Evolutionary conservation across 2,797 vertebrate species (phyloP), one percentile per base, ranked within the genome.

Genomic region (Oryzias dopingdopingensis): DNA sequence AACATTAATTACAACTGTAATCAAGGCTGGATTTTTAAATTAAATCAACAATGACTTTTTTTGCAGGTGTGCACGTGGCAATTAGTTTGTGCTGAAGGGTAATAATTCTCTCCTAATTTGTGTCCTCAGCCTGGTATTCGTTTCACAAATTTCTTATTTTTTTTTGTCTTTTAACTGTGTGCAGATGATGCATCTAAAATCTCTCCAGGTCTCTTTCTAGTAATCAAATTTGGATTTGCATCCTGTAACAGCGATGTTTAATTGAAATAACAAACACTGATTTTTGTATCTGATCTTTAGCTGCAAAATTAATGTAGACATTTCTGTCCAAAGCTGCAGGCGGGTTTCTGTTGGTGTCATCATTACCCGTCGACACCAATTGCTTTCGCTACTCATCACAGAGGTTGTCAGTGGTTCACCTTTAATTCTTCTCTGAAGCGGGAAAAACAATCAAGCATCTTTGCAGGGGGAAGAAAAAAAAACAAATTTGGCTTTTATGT

Each of bases 361-460:
- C 50, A 5, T 59, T 56, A 66, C 60, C 67, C 60, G 64, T 37
- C 55, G 56, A 53, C 29, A 47, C 64, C 63, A 51, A 75, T 58
- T 61, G 46, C 50, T 53, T 48, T 70, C 67, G 64, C 49, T 44
- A 47, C 40, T 63, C 64, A 62, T 63, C 50, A 69, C 44, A 62
- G 66, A 76, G 22, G 63, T 50, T 32, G 56, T 66, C 62, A 65
- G 52, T 67, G 62, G 62, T 53, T 78, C 18, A n/a, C 67, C 62
- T 52, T 73, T 51, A 43, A 59, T 52, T 46, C 23, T 45, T 50
- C 40, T 70, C 48, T 53, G 7, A 18, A 56, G 42, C 47, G 40
- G 58, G 49, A 61, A 37, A 72, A 53, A 59, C 58, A 65, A 58
- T 52, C 55, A 65, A 29, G 20, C 51, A 51, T 42, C 40, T 26